Percentiles rank a stretch among this genome's conserved stretches.
These are phyloP conservation scores for Hormiphora californensis DNA, from an alignment of 37 sponge, comb jelly and placozoan species.

Conservation along the genomic window DNA sequence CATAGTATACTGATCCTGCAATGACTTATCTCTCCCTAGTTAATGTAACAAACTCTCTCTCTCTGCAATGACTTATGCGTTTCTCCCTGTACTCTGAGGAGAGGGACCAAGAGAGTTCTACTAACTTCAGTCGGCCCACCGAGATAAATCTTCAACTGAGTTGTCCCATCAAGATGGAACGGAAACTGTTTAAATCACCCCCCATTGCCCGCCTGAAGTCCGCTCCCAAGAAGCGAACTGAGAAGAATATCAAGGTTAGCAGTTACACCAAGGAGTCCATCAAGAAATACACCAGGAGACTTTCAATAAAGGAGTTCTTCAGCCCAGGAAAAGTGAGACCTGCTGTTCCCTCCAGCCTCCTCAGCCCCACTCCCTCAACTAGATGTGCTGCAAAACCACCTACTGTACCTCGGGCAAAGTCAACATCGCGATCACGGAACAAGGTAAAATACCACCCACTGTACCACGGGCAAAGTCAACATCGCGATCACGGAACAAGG, in stretches of 20 bases:
- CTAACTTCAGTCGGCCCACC: too few relatives aligned
- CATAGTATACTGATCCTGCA: too few relatives aligned
- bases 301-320: conserved; percentile 5
- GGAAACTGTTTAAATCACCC: conserved; percentile 52
- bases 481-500: too few relatives aligned
- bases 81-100: too few relatives aligned
- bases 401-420: not conserved
- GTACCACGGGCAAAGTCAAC: too few relatives aligned
- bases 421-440: too few relatives aligned
- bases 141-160: not conserved
- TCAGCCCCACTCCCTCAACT: not conserved
- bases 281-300: conserved; percentile 32
- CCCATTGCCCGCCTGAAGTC: conserved; percentile 50
- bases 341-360: not conserved
- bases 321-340: conserved; percentile 8
- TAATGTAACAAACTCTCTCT: too few relatives aligned
- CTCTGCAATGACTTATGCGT: too few relatives aligned
- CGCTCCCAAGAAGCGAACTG: conserved; percentile 34
- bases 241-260: conserved; percentile 12
- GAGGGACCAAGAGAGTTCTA: too few relatives aligned
- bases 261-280: not conserved
- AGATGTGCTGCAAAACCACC: not conserved
- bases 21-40: too few relatives aligned
- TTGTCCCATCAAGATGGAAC: not conserved
- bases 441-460: not conserved